Base-by-base conservation (phyloP, 2,797 vertebrate genomes). In the Alcedo atthis region DNA sequence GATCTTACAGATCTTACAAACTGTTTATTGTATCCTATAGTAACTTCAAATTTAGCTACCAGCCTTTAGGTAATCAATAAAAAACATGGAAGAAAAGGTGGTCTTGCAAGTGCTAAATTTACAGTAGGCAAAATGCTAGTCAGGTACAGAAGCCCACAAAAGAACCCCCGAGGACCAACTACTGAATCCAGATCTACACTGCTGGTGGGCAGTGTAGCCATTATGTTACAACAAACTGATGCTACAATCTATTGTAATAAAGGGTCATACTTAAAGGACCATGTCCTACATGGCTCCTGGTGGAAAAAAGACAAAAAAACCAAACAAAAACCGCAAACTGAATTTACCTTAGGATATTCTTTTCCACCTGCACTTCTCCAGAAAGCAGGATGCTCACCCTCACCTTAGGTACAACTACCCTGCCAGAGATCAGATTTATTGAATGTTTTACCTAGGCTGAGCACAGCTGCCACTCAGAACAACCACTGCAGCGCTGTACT, bases 31-130 rank as follows among this genome's bases (percentile, higher is more conserved):
- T 22, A 87, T 58, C 57, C 67, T 80, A 81, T 2, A 64, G 78
- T 78, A 94, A 88, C 7, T 30, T 25, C 59, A 85, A 85, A 93
- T 78, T 87, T 54, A 94, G 61, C 69, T 83, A 76, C 57, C 20
- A 67, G 62, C 9, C 74, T 81, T 93, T 46, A 87, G 37, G 70
- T 91, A 71, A 61, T 20, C 37, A 33, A 69, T 32, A 77, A 8
- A 16, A 30, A 66, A 58, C 62, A 24, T 32, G 35, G 28, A 80
- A 80, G 24, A 76, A 68, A 69, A 57, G 6, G 40, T 25, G 6
- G 13, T 30, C 30, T 43, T 61, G 16, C 30, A 90, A 90, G 32
- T 43, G 21, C 30, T 70, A 40, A 37, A 63, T 48, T 43, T 76
- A 43, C 14, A 62, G 54, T 0, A 84, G 24, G 33, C 16, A 71